These are phyloP conservation scores for Plectrocnemia conspersa DNA, from an alignment of 1,140 invertebrate genomes.

Conservation along the genomic window DNA sequence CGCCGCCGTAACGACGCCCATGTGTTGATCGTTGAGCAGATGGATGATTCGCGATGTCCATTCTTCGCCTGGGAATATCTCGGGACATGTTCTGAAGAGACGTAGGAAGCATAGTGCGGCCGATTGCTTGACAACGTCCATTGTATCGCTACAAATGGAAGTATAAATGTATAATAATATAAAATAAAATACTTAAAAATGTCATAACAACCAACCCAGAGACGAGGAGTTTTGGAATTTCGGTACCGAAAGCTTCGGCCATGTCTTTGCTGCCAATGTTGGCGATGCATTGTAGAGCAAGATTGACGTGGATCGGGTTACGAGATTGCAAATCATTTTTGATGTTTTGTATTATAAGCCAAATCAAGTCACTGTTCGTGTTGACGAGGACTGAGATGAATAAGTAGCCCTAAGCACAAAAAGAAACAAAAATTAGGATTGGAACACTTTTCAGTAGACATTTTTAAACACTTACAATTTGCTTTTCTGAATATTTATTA, in stretches of 20 bases:
- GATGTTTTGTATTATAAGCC: conserved; percentile 98
- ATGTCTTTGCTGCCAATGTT: conserved; percentile 99
- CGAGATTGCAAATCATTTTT: conserved; percentile 97
- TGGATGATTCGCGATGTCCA: conserved; percentile 99
- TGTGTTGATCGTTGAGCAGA: conserved; percentile 97
- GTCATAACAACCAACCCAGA: conserved; percentile 71
- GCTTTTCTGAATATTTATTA: conserved; percentile 99
- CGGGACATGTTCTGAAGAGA: conserved; percentile 86
- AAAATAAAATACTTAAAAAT: conserved; percentile 16
- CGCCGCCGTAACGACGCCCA: conserved; percentile 98
- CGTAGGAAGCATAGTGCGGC: conserved; percentile 94
- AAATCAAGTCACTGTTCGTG: conserved; percentile 98
- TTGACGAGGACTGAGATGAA: conserved; percentile 99
- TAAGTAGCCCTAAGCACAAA: conserved; percentile 77
- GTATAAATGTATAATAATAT: conserved; percentile 1
- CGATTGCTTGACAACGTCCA: conserved; percentile 99
- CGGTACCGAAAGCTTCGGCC: conserved; percentile 97
- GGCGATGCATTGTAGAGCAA: conserved; percentile 99
- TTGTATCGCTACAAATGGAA: conserved; percentile 77
- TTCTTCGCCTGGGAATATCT: conserved; percentile 95
- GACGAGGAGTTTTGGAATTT: conserved; percentile 96
- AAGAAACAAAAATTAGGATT: conserved; percentile 4
- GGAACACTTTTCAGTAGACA: background rate
- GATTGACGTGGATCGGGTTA: conserved; percentile 97
- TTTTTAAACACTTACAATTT: conserved; percentile 79